Percentiles rank a stretch among this genome's conserved stretches.
phyloP scores from a whole-genome alignment of 2,888 invertebrate genomes.

The Pheosia gnoma region DNA sequence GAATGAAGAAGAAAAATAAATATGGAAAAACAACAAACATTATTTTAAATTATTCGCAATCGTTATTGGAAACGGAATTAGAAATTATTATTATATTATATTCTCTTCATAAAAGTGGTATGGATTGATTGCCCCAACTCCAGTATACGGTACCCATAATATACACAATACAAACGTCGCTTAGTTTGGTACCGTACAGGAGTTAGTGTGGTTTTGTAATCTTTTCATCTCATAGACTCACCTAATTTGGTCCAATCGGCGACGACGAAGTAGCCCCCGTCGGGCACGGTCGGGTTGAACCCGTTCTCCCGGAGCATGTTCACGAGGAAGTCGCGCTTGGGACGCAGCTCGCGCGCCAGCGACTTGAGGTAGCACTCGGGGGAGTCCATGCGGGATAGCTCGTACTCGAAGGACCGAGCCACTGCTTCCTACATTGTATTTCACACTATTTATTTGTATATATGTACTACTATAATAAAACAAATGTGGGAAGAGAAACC shows the following conservation, averaged over 20 bases:
- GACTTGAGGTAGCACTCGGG: slow-evolving; percentile 93
- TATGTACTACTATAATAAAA: not conserved
- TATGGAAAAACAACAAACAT: no score
- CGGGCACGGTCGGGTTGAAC: slow-evolving; percentile 95
- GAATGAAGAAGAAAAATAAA: no score
- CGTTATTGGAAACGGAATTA: no score
- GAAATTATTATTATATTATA: no score
- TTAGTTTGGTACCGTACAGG: not conserved
- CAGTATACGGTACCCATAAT: not conserved
- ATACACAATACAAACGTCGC: not conserved
- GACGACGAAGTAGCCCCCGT: slow-evolving; percentile 98
- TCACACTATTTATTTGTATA: not conserved
- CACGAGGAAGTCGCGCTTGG: slow-evolving; percentile 92
- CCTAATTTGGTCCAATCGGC: slow-evolving; percentile 94
- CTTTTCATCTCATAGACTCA: slow-evolving; percentile 38
- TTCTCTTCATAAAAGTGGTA: no score
- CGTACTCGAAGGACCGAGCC: slow-evolving; percentile 94
- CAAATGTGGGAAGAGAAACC: no score
- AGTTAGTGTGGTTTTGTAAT: not conserved
- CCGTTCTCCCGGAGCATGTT: slow-evolving; percentile 90
- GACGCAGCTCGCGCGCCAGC: slow-evolving; percentile 88
- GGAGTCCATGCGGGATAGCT: slow-evolving; percentile 87
- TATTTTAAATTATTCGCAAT: no score
- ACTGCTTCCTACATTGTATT: slow-evolving; percentile 90
- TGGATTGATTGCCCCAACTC: no score